Conservation (phyloP, 2,113 vertebrate species). For the Lanius ludovicianus region DNA sequence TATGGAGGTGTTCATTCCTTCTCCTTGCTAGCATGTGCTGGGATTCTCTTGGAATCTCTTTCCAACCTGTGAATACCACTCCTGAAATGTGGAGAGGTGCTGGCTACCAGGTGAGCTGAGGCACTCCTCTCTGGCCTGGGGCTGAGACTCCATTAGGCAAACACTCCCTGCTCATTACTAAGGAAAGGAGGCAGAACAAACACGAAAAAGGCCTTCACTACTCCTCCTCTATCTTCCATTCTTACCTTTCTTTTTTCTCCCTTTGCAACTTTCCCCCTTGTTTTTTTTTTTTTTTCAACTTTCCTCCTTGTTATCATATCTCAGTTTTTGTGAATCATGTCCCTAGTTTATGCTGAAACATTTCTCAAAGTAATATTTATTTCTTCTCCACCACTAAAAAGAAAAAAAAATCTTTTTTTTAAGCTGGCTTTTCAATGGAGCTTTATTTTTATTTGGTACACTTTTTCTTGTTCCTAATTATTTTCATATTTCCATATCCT, state of each 20-base stretch:
- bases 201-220: background rate
- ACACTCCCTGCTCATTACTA: constrained; percentile 30
- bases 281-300: background rate
- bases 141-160: constrained; percentile 43
- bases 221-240: background rate
- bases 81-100: background rate
- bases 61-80: background rate
- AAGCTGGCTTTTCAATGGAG: background rate
- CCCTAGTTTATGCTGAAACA: background rate
- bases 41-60: background rate
- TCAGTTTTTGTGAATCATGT: background rate
- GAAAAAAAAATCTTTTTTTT: background rate
- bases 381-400: background rate
- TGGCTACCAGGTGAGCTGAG: constrained; percentile 35
- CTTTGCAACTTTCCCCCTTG: background rate
- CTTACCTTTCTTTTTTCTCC: background rate
- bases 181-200: background rate
- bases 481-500: background rate
- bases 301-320: background rate
- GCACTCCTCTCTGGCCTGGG: constrained; percentile 36
- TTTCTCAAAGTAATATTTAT: background rate
- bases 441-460: background rate
- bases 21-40: background rate
- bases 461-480: background rate
- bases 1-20: background rate